Percentiles rank a stretch among this genome's conserved stretches.
These are phyloP conservation scores for Acipenser transmontanus DNA, from an alignment of 2,797 vertebrate genomes.

Conservation along the genomic window DNA sequence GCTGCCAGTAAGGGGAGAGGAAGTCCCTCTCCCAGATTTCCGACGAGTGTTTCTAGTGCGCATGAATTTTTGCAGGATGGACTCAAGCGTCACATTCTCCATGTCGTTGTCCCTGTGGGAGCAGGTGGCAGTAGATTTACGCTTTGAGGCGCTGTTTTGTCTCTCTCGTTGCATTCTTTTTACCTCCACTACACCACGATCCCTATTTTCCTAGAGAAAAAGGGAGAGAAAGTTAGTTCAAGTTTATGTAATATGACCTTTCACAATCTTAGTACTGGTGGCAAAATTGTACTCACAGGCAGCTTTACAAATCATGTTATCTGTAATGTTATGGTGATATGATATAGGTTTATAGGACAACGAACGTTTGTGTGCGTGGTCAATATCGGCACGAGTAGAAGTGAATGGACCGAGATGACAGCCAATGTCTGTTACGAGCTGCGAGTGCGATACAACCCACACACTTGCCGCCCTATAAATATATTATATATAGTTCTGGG, in stretches of 20 bases:
- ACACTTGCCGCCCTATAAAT: too few relatives aligned
- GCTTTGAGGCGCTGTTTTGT: constrained; percentile 44
- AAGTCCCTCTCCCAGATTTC: constrained; percentile 25
- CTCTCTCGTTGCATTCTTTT: constrained; percentile 50
- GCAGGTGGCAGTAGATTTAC: constrained; percentile 68
- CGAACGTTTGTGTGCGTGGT: too few relatives aligned
- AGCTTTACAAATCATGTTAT: too few relatives aligned
- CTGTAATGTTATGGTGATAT: too few relatives aligned
- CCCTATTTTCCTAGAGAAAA: constrained; percentile 53
- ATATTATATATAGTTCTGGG: too few relatives aligned
- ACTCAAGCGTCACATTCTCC: constrained; percentile 56
- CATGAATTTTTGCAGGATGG: constrained; percentile 50
- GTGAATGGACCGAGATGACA: too few relatives aligned
- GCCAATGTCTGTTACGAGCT: too few relatives aligned
- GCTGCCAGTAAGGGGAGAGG: constrained; percentile 35
- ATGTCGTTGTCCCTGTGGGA: constrained; percentile 63
- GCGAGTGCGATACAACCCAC: too few relatives aligned
- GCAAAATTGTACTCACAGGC: too few relatives aligned
- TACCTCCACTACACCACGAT: constrained; percentile 49
- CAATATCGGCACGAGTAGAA: too few relatives aligned
- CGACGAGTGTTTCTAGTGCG: constrained; percentile 33
- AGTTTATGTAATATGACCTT: background rate
- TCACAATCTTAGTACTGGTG: too few relatives aligned
- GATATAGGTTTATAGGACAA: too few relatives aligned
- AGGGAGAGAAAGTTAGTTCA: background rate